These are phyloP conservation scores for Toxotes lorentzi DNA, from an alignment of 2,797 vertebrate genomes.

Conservation along the genomic window DNA sequence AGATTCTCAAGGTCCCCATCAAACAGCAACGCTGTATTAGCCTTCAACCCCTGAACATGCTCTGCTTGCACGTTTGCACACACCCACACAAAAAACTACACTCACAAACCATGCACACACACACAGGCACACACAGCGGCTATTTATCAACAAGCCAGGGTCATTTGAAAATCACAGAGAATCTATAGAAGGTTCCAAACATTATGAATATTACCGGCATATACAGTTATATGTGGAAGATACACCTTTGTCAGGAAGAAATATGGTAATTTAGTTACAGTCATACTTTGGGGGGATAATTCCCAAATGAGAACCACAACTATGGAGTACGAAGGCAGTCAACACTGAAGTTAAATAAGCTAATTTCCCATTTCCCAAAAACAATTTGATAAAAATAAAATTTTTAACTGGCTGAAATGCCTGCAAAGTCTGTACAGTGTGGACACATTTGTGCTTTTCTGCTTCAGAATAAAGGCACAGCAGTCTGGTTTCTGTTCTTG, in stretches of 20 bases:
- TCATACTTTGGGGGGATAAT: background rate
- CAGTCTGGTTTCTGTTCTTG: background rate
- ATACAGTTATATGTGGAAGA: background rate
- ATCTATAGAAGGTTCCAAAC: background rate
- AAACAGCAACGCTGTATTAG: background rate
- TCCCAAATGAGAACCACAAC: background rate
- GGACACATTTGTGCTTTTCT: background rate
- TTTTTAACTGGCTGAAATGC: background rate
- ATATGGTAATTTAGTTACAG: background rate
- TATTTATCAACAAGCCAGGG: constrained; percentile 2
- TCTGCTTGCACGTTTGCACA: background rate
- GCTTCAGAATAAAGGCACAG: background rate
- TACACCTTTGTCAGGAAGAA: background rate
- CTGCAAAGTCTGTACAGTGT: background rate
- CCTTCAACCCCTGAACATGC: background rate
- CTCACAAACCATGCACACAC: background rate
- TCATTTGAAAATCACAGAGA: constrained; percentile 5
- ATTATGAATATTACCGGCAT: constrained; percentile 2
- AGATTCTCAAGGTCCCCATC: background rate
- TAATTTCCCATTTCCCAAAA: background rate
- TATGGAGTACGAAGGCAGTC: background rate
- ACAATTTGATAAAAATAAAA: background rate
- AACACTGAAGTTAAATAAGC: background rate
- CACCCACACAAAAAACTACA: background rate
- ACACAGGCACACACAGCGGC: background rate